Base-by-base conservation (phyloP, 2,888 invertebrate species). In the Tipula unca region DNA sequence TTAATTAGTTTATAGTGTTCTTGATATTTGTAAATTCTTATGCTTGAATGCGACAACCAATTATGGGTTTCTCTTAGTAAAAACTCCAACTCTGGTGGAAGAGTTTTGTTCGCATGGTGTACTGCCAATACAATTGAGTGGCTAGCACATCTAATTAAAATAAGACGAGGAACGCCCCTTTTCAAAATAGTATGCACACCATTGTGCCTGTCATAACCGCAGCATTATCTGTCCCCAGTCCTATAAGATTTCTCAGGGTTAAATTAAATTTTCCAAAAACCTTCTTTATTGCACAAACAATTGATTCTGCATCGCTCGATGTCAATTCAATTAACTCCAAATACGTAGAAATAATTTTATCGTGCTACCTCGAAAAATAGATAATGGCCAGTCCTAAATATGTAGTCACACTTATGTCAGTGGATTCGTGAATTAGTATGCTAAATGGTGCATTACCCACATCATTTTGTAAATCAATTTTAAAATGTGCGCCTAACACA, bases 11-110 rank as follows among this genome's bases (percentile, higher is more conserved):
- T n/a, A n/a, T n/a, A n/a, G n/a, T n/a, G n/a, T n/a, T n/a, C n/a
- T n/a, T n/a, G n/a, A n/a, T 88, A 88, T 17, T 54, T 54, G 17
- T 17, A 8, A 85, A 87, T 87, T 25, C 86, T 54, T 2, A 25
- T 0, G 8, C 84, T 36, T 0, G 85, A 85, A 13, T 17, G 25
- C 1, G 36, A 29, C 36, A 86, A 86, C 85, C 86, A 86, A 6
- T 85, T 85, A 85, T 85, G 54, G 1, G 88, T n/a, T n/a, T 88
- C 87, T 88, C 87, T 20, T 82, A n/a, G n/a, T n/a, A n/a, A n/a
- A n/a, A n/a, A n/a, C n/a, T n/a, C n/a, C 8, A 85, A 42, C 6
- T 86, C 14, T 42, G 13, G 20, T 0, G 86, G 86, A 3, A 69
- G 20, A 29, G 6, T 5, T 48, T 85, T 84, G 1, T 14, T 32